These are phyloP conservation scores for Petrophora chlorosata DNA, from an alignment of 2,888 invertebrate genomes.

Conservation along the genomic window DNA sequence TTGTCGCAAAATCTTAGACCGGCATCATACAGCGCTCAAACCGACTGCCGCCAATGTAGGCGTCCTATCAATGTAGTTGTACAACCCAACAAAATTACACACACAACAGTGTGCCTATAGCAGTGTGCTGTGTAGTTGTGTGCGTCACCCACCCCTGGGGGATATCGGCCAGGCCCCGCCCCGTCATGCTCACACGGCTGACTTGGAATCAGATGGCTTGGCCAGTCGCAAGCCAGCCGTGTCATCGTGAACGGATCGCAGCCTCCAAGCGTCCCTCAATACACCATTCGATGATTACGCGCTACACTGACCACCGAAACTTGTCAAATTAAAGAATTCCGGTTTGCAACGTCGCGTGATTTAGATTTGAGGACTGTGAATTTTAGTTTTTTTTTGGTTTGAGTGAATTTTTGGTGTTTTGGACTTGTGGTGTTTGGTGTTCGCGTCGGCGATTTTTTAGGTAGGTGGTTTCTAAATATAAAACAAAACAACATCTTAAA, in stretches of 20 bases:
- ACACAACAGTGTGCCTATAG: conserved; percentile 25
- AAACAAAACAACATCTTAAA: neutral
- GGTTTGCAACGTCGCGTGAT: conserved; percentile 57
- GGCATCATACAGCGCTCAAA: conserved; percentile 31
- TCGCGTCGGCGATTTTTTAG: conserved; percentile 38
- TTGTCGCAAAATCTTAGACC: conserved; percentile 35
- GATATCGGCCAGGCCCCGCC: conserved; percentile 71
- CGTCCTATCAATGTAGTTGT: conserved; percentile 23
- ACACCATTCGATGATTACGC: conserved; percentile 80
- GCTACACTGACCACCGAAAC: conserved; percentile 76
- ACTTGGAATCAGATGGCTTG: conserved; percentile 83
- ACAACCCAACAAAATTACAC: neutral
- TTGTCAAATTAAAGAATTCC: conserved; percentile 77
- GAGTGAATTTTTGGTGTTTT: conserved; percentile 54
- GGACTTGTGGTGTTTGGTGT: conserved; percentile 41
- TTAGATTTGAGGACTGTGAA: conserved; percentile 61
- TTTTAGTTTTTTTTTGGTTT: conserved; percentile 54
- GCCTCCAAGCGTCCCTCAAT: conserved; percentile 67
- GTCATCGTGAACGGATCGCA: conserved; percentile 81
- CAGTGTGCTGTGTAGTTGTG: conserved; percentile 59
- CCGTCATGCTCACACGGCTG: conserved; percentile 82
- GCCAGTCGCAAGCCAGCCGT: conserved; percentile 83
- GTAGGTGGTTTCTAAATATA: conserved; percentile 38
- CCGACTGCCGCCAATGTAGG: conserved; percentile 34
- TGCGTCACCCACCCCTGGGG: conserved; percentile 69